Conservation (phyloP, 1,140 invertebrate genomes). For the Xylocopa sonorina region DNA sequence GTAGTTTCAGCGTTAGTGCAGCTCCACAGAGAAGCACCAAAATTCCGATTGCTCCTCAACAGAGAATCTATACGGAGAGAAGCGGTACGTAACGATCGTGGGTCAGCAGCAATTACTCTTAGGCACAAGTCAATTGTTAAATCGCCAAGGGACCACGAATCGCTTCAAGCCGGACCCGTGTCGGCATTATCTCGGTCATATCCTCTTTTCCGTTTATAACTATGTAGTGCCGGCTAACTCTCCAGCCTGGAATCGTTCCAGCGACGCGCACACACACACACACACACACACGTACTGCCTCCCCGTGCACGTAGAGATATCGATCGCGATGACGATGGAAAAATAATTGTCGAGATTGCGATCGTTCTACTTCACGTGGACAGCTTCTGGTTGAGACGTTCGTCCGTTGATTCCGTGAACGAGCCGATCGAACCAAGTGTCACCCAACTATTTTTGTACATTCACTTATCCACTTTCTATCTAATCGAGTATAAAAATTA, state of each 20-base stretch:
- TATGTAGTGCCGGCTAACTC: slow-evolving; percentile 49
- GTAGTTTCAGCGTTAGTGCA: too few species aligned
- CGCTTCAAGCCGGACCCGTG: slow-evolving; percentile 42
- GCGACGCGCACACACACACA: slow-evolving; percentile 15
- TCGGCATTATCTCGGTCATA: slow-evolving; percentile 68
- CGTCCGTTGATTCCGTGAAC: background rate
- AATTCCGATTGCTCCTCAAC: too few species aligned
- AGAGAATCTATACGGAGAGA: background rate
- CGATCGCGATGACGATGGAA: slow-evolving; percentile 43
- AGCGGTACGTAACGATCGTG: background rate
- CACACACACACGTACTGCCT: background rate
- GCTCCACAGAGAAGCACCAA: too few species aligned
- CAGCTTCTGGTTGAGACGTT: background rate
- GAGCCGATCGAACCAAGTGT: background rate
- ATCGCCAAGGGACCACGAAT: slow-evolving; percentile 65
- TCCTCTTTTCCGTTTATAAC: slow-evolving; percentile 63
- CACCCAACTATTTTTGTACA: background rate
- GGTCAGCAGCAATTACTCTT: slow-evolving; percentile 50
- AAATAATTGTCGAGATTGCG: slow-evolving; percentile 50
- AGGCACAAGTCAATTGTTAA: slow-evolving; percentile 69
- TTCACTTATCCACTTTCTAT: background rate
- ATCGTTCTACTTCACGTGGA: slow-evolving; percentile 20
- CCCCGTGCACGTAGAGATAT: slow-evolving; percentile 37
- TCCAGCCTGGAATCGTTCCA: slow-evolving; percentile 45
- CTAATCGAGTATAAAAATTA: too few species aligned